Percentiles rank a stretch among this genome's conserved stretches.
Evolutionary conservation across 2,888 invertebrate species (phyloP).

Genomic region (Liposcelis brunnea): DNA sequence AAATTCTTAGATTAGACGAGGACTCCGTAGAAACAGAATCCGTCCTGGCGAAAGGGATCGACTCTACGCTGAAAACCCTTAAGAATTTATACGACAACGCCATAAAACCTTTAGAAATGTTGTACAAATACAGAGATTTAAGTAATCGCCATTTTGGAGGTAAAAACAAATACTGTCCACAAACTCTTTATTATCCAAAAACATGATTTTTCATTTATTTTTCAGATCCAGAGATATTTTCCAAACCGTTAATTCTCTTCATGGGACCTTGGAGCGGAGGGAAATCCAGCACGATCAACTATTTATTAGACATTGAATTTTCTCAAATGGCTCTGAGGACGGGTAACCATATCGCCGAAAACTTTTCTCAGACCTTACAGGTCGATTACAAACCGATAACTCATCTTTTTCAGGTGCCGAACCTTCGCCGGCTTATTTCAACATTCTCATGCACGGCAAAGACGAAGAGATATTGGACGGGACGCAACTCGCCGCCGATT

Average conservation of each 20-base stretch:
- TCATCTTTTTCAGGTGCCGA: conserved; percentile 80
- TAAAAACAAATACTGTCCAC: conserved; percentile 18
- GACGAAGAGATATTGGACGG: conserved; percentile 75
- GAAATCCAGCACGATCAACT: conserved; percentile 86
- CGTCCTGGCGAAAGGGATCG: conserved; percentile 53
- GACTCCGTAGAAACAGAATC: conserved; percentile 47
- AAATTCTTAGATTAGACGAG: conserved; percentile 63
- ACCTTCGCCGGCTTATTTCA: conserved; percentile 84
- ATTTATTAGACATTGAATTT: conserved; percentile 74
- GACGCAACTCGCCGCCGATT: conserved; percentile 86
- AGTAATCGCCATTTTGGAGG: conserved; percentile 79
- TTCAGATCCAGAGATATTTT: conserved; percentile 80
- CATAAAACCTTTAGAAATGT: conserved; percentile 75
- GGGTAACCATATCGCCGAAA: conserved; percentile 48
- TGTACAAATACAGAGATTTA: conserved; percentile 81
- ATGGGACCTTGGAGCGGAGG: conserved; percentile 97
- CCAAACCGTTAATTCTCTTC: conserved; percentile 79
- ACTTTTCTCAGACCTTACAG: conserved; percentile 1
- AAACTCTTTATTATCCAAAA: conserved; percentile 6
- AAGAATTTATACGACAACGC: conserved; percentile 73
- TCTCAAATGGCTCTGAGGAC: conserved; percentile 67
- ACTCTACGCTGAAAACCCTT: conserved; percentile 63
- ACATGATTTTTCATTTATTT: conserved; percentile 11
- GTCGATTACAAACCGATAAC: background rate
- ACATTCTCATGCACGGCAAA: conserved; percentile 77